Conservation (phyloP, 2,113 vertebrate species). For the Apodemus speciosus region DNA sequence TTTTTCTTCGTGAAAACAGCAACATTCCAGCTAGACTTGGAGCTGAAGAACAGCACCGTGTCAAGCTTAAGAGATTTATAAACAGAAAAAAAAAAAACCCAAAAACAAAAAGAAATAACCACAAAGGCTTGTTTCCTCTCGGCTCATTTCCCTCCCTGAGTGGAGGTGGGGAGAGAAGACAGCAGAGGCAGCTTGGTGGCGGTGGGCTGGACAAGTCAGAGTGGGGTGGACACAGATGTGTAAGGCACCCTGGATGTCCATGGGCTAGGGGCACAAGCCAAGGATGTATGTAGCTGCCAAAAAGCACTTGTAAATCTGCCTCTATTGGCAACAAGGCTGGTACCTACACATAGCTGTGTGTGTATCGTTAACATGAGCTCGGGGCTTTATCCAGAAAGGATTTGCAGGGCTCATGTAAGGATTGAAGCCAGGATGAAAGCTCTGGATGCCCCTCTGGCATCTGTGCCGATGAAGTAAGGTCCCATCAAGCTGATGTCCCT, state of each 20-base stretch:
- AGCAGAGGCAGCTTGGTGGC: neutral
- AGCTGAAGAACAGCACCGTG: conserved; percentile 12
- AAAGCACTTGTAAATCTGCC: neutral
- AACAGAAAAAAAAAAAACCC: neutral
- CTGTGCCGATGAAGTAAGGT: neutral
- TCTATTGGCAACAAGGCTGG: neutral
- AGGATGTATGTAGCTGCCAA: conserved; percentile 4
- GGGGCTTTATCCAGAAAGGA: neutral
- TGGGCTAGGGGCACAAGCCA: neutral
- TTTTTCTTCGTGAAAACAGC: conserved; percentile 70
- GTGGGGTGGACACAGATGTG: conserved; percentile 40
- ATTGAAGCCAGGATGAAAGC: neutral
- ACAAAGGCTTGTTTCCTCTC: conserved; percentile 62
- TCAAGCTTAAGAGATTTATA: conserved; percentile 77
- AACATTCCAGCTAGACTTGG: conserved; percentile 42
- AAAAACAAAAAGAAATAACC: neutral
- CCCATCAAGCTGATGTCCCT: rapidly evolving
- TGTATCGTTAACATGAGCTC: neutral
- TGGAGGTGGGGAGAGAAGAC: neutral
- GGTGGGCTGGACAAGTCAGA: neutral
- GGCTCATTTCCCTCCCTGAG: conserved; percentile 53
- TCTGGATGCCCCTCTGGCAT: neutral
- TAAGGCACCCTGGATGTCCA: conserved; percentile 5
- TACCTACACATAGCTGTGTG: neutral
- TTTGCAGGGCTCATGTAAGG: neutral